Evolutionary conservation across 2,888 invertebrate species (phyloP), one percentile per base, ranked within the genome.

Genomic region (Thymelicus sylvestris): DNA sequence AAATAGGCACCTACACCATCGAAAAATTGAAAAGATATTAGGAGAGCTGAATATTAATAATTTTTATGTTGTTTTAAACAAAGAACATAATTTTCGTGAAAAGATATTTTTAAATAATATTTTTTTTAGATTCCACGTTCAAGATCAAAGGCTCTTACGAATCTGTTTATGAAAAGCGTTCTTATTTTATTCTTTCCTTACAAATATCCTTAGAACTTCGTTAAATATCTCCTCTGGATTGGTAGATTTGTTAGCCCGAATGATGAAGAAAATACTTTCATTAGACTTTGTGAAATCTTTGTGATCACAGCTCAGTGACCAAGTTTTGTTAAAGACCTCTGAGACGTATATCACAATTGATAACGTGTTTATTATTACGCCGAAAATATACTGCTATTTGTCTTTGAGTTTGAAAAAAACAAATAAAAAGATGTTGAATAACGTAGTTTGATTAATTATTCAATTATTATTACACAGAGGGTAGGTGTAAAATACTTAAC

Each of bases 271-370:
- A 66, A 59, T 47, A 31, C 12, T 47, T 63, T 52, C 24, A 59
- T 59, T 57, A 59, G 24, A 59, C 59, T 48, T 59, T 31, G 66
- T 68, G 63, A 70, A 66, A 59, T 47, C 55, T 55, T 55, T 63
- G 47, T 24, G 13, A 47, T 66, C 59, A 72, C 72, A 67, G 75
- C 77, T 77, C 77, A 77, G 74, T 79, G 77, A 73, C 65, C 77
- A 77, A 71, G 69, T 77, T 67, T n/a, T 57, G n/a, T 64, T 50
- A 39, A 59, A 50, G 78, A 12, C 44, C 75, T 83, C 80, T 10
- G 24, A 24, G 85, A 84, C 84, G 80, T 82, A 81, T 81, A 83
- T 79, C 78, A 79, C 83, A 63, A 31, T 13, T 31, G 39, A 39
- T 41, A 44, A 44, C 44, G 55, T 12, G 24, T 55, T 55, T 24